These are phyloP conservation scores for Bombyx mori DNA, from an alignment of 1,140 invertebrate genomes.

Conservation along the genomic window DNA sequence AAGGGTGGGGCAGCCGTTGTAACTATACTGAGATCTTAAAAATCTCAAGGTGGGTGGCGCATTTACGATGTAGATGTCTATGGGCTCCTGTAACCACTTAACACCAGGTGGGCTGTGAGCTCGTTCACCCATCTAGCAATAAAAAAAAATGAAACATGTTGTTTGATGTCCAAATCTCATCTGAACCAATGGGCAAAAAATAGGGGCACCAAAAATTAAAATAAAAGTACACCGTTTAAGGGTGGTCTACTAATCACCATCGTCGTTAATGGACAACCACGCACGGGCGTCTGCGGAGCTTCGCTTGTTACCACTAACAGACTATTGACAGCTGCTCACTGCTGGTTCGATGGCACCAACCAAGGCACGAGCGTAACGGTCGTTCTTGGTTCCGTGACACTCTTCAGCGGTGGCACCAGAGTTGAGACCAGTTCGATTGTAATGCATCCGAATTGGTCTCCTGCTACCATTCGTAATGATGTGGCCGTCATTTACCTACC, in stretches of 20 bases:
- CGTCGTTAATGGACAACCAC: slow-evolving; percentile 10
- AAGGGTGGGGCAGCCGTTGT: too few species aligned
- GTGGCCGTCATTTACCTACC: slow-evolving; percentile 49
- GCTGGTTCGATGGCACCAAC: slow-evolving; percentile 25
- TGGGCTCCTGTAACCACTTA: too few species aligned
- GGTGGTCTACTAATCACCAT: slow-evolving; percentile 23
- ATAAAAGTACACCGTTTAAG: slow-evolving; percentile 6
- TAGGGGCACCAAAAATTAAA: too few species aligned
- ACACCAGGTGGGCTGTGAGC: too few species aligned
- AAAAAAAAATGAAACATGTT: too few species aligned
- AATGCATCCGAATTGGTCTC: slow-evolving; percentile 20
- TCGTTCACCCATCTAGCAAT: too few species aligned
- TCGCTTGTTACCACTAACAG: slow-evolving; percentile 15
- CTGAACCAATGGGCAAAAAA: too few species aligned
- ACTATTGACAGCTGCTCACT: slow-evolving; percentile 31
- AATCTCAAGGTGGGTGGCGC: too few species aligned
- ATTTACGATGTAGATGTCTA: too few species aligned
- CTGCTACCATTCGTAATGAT: slow-evolving; percentile 31
- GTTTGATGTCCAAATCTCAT: too few species aligned
- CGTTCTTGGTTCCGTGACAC: slow-evolving; percentile 20
- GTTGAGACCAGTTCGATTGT: slow-evolving; percentile 16
- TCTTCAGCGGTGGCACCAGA: slow-evolving; percentile 24
- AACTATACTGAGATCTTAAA: too few species aligned
- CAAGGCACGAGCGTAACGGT: slow-evolving; percentile 20
- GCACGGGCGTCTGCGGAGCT: slow-evolving; percentile 25